Evolutionary conservation across 1,140 invertebrate species (phyloP).

Genomic region (Proales similis): DNA sequence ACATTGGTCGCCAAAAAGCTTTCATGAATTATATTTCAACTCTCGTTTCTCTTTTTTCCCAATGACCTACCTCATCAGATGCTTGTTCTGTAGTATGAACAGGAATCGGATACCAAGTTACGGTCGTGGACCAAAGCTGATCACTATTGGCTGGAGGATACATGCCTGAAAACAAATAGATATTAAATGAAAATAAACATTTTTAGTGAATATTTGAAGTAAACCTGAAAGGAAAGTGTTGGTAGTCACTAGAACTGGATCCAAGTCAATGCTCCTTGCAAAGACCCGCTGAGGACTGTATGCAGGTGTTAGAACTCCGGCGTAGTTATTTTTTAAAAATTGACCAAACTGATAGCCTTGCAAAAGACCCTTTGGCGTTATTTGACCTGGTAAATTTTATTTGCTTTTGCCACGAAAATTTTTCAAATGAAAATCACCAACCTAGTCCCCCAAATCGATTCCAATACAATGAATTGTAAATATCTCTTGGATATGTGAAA

Average conservation of each 20-base stretch:
- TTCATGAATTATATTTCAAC: no score
- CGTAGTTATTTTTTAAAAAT: conserved; percentile 19
- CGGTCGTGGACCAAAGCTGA: conserved; percentile 23
- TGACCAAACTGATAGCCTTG: conserved; percentile 15
- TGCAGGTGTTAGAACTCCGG: not conserved
- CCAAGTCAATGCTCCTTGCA: conserved; percentile 14
- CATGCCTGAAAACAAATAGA: no score
- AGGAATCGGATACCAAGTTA: conserved; percentile 32
- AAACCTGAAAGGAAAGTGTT: not conserved
- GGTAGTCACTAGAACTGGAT: not conserved
- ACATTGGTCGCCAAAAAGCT: no score
- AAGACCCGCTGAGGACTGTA: conserved; percentile 22
- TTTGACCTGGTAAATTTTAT: conserved; percentile 29
- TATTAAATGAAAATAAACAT: no score
- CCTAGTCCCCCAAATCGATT: conserved; percentile 22
- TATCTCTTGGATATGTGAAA: conserved; percentile 23
- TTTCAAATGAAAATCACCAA: not conserved
- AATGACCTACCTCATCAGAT: no score
- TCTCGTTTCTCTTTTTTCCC: no score
- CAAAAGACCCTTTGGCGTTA: conserved; percentile 9
- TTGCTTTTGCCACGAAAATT: not conserved
- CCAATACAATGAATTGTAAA: conserved; percentile 25
- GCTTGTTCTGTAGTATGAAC: conserved; percentile 11
- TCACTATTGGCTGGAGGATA: conserved; percentile 29
- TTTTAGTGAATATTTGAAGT: no score